These are phyloP conservation scores for Eubasilissa splendida DNA, from an alignment of 2,888 invertebrate genomes.

Conservation along the genomic window DNA sequence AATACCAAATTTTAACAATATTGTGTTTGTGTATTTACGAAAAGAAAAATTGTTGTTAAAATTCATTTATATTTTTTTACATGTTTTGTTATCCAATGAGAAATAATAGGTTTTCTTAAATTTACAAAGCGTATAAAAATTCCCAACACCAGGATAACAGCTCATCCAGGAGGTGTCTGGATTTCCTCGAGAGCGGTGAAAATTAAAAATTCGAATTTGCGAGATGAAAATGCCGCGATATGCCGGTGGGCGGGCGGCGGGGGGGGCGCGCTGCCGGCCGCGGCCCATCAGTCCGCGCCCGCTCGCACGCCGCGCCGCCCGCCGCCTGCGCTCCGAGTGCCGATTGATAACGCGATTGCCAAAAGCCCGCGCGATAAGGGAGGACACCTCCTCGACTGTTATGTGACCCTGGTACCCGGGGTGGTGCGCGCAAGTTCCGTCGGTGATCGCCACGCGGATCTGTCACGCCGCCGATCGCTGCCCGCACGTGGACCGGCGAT, in stretches of 20 bases:
- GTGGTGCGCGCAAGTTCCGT: slow-evolving; percentile 43
- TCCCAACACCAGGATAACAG: neutral
- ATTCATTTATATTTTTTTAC: too few species aligned
- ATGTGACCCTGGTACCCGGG: slow-evolving; percentile 41
- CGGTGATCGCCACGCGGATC: slow-evolving; percentile 24
- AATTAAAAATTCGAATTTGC: slow-evolving; percentile 44
- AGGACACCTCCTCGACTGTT: slow-evolving; percentile 22
- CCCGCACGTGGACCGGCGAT: slow-evolving; percentile 33
- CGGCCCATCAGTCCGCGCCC: slow-evolving; percentile 52
- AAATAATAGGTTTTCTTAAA: too few species aligned
- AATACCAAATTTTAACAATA: too few species aligned
- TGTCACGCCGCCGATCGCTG: slow-evolving; percentile 14
- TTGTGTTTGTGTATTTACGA: too few species aligned
- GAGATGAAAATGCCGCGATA: slow-evolving; percentile 49
- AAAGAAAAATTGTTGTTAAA: too few species aligned
- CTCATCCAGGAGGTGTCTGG: slow-evolving; percentile 18
- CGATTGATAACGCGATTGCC: slow-evolving; percentile 58
- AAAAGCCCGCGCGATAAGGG: slow-evolving; percentile 32
- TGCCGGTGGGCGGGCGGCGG: slow-evolving; percentile 62
- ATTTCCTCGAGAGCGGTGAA: slow-evolving; percentile 28
- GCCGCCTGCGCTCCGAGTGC: slow-evolving; percentile 67
- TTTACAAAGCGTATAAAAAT: neutral
- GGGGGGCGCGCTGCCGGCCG: slow-evolving; percentile 51
- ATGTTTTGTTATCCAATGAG: too few species aligned
- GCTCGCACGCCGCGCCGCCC: slow-evolving; percentile 65